phyloP scores from a whole-genome alignment of 2,797 vertebrate species.

The Gymnothorax reevesii region DNA sequence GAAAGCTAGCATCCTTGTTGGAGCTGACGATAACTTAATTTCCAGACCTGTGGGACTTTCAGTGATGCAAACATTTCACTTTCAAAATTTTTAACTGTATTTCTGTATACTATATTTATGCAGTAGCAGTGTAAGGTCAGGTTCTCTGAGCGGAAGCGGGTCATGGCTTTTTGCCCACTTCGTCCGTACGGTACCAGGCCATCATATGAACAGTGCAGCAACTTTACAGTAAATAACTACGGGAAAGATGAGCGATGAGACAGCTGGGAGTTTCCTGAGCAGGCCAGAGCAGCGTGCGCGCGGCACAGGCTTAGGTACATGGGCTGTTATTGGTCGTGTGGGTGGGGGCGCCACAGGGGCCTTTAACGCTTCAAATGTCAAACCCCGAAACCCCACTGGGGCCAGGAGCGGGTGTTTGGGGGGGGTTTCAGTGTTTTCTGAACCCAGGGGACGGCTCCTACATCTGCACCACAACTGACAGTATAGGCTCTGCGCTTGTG shows the following conservation, averaged over 20 bases:
- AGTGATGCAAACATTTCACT: no score
- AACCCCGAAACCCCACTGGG: constrained; percentile 54
- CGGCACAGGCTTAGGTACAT: constrained; percentile 29
- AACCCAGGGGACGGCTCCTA: neutral
- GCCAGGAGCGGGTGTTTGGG: neutral
- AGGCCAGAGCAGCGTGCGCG: neutral
- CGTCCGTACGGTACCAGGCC: neutral
- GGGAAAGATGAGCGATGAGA: neutral
- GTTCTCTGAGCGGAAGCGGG: no score
- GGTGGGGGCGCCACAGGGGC: constrained; percentile 68
- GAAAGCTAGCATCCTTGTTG: no score
- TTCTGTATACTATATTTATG: no score
- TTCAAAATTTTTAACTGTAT: no score
- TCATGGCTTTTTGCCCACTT: neutral
- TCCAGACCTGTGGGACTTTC: no score
- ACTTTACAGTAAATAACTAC: neutral
- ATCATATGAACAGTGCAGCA: neutral
- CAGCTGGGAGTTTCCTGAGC: constrained; percentile 26
- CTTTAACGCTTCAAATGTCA: constrained; percentile 65
- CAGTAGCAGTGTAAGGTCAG: no score
- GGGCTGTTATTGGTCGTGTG: constrained; percentile 52
- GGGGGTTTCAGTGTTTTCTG: neutral
- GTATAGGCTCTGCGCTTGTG: neutral
- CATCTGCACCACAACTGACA: neutral
- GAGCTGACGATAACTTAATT: no score